Evolutionary conservation across 2,888 invertebrate species (phyloP).

Genomic region (Flexamia atlantica): DNA sequence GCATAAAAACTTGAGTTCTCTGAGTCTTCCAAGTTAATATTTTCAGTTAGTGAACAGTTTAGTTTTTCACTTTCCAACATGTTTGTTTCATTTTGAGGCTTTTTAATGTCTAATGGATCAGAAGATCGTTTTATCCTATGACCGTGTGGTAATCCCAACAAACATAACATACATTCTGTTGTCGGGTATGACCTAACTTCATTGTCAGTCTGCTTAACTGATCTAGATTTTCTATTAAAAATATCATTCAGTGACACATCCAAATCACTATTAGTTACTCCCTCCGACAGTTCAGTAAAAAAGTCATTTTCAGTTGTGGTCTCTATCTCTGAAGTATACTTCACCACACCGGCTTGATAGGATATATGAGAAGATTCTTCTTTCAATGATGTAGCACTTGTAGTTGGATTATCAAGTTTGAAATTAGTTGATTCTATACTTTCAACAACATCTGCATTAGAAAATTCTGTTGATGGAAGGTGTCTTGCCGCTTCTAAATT

Average conservation of each 20-base stretch:
- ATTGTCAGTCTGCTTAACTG: background rate
- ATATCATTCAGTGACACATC: background rate
- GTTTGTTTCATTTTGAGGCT: background rate
- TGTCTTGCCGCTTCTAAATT: background rate
- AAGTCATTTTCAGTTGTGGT: background rate
- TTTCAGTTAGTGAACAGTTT: background rate
- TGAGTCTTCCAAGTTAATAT: background rate
- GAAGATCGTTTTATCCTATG: background rate
- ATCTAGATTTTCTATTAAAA: background rate
- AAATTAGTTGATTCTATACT: background rate
- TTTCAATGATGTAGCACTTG: background rate
- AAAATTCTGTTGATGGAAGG: background rate
- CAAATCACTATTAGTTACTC: background rate
- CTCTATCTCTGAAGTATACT: constrained; percentile 29
- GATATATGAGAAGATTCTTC: background rate
- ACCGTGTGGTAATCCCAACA: constrained; percentile 13
- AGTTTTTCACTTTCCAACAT: background rate
- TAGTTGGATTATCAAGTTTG: background rate
- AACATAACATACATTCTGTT: constrained; percentile 23
- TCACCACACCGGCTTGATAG: constrained; percentile 15
- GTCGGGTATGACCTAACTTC: background rate
- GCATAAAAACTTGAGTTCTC: constrained; percentile 6
- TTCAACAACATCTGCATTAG: background rate
- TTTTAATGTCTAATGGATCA: background rate
- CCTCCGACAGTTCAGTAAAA: background rate